Percentiles rank a stretch among this genome's conserved stretches.
These are phyloP conservation scores for Campoplex nolae DNA, from an alignment of 2,888 invertebrate genomes.

Conservation along the genomic window DNA sequence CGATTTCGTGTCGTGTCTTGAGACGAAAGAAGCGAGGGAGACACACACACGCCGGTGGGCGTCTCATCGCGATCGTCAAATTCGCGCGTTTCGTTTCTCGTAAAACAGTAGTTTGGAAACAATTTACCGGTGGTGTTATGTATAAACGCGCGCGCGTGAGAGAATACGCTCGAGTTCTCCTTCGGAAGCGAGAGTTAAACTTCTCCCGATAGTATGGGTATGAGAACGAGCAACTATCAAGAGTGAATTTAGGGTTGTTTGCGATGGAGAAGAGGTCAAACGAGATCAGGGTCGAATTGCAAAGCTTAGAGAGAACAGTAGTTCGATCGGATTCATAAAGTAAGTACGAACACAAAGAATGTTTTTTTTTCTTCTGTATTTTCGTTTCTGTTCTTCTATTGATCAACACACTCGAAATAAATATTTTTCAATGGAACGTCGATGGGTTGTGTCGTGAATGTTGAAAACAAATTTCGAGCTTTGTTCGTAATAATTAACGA, in stretches of 20 bases:
- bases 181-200: slow-evolving; percentile 11
- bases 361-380: neutral
- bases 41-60: slow-evolving; percentile 3
- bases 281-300: slow-evolving; percentile 7
- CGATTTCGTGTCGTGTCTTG: neutral
- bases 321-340: neutral
- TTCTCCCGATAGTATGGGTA: slow-evolving; percentile 16
- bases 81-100: slow-evolving; percentile 27
- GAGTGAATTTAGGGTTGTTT: slow-evolving; percentile 30
- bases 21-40: neutral
- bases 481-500: neutral
- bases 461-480: neutral
- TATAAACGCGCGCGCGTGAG: neutral
- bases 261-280: neutral
- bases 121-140: slow-evolving; percentile 27
- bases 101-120: slow-evolving; percentile 26
- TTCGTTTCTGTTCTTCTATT: neutral
- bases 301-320: slow-evolving; percentile 7
- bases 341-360: neutral
- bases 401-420: neutral
- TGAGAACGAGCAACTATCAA: slow-evolving; percentile 20
- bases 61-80: slow-evolving; percentile 29
- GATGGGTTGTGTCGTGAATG: slow-evolving; percentile 7
- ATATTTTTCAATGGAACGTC: neutral
- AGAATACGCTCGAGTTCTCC: slow-evolving; percentile 14